Evolutionary conservation across 2,797 vertebrate species (phyloP).

Genomic region (Halcyon leucocephala): DNA sequence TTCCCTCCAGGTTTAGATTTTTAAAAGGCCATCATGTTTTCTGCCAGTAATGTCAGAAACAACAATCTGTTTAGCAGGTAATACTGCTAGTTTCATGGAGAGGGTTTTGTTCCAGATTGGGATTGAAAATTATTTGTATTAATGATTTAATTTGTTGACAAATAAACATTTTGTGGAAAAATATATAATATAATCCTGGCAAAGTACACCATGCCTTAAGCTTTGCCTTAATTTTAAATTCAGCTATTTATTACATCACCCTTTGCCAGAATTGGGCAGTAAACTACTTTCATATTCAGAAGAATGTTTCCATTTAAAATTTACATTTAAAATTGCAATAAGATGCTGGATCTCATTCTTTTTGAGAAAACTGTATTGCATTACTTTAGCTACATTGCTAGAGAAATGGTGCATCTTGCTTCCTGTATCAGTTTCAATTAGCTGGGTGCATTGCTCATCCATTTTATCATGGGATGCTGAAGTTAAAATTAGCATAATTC

Average conservation of each 20-base stretch:
- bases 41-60: constrained; percentile 21
- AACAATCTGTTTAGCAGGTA: constrained; percentile 20
- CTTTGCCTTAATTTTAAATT: constrained; percentile 73
- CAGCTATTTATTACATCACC: constrained; percentile 68
- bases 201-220: constrained; percentile 61
- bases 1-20: constrained; percentile 6
- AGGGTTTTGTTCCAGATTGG: not conserved
- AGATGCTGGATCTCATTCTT: constrained; percentile 61
- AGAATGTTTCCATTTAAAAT: constrained; percentile 81
- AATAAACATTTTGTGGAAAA: constrained; percentile 75
- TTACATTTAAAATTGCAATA: constrained; percentile 77
- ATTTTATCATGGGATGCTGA: constrained; percentile 28
- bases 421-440: constrained; percentile 38
- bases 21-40: not conserved
- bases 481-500: constrained; percentile 43
- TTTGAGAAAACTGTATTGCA: constrained; percentile 47
- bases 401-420: constrained; percentile 15
- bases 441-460: constrained; percentile 15
- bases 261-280: constrained; percentile 71
- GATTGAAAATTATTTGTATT: constrained; percentile 46
- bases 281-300: constrained; percentile 74
- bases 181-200: constrained; percentile 60
- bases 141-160: constrained; percentile 80
- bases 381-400: constrained; percentile 43
- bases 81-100: not conserved